Percentiles rank a stretch among this genome's conserved stretches.
phyloP scores from a whole-genome alignment of 1,140 invertebrate genomes.

The Pseudomyrmex dendroicus region DNA sequence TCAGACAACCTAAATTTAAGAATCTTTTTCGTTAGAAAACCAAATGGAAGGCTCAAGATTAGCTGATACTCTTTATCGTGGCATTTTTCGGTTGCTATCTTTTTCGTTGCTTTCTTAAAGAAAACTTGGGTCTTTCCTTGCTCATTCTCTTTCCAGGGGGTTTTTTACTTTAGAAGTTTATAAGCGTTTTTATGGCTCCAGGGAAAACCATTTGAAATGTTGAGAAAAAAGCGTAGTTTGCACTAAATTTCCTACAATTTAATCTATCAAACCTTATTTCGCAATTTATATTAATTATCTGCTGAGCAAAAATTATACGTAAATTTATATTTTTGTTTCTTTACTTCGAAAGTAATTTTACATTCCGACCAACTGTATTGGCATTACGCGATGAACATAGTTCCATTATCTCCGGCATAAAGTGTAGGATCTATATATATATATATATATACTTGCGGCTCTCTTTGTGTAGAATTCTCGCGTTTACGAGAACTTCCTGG shows the following conservation, averaged over 20 bases:
- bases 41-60: too few species aligned
- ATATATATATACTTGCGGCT: background rate
- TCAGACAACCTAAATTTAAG: background rate
- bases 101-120: background rate
- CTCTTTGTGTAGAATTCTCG: conserved; percentile 5
- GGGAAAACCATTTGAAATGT: too few species aligned
- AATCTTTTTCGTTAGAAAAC: background rate
- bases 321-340: background rate
- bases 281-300: conserved; percentile 4
- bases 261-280: background rate
- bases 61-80: background rate
- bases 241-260: too few species aligned
- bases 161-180: too few species aligned
- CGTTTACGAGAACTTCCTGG: conserved; percentile 15
- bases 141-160: too few species aligned
- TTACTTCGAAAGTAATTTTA: too few species aligned
- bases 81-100: background rate
- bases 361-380: background rate
- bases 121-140: background rate
- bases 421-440: background rate
- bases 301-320: background rate
- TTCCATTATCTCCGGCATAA: background rate
- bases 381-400: background rate
- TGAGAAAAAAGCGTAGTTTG: too few species aligned
- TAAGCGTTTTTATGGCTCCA: too few species aligned